Base-by-base conservation (phyloP, 2,888 invertebrate species). In the Tenthredo livida region DNA sequence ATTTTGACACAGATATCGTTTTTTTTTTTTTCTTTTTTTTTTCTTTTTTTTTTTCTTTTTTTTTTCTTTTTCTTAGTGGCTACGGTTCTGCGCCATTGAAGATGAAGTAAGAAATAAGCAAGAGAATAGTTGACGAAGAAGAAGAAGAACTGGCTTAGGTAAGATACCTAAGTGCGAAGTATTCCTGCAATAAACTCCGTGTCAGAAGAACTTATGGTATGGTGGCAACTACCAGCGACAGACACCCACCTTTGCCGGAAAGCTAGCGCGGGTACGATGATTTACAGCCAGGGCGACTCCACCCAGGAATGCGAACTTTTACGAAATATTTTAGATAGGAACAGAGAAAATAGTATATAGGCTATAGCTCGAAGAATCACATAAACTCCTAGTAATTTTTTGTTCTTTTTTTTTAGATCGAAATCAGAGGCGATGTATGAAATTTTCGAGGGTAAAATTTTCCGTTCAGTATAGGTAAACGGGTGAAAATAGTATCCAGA, bases 231-330 rank as follows among this genome's bases (percentile, higher is more conserved):
- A 89, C 89, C 90, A 89, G 84, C 86, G 86, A 88, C 89, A 89
- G 88, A 90, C 90, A 90, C 89, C 90, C 91, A 89, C 90, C 89
- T 87, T 87, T 86, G 80, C 86, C 87, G 87, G 83, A 85, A 86
- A 86, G 87, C 87, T 87, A 86, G 88, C 86, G 86, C 87, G 84
- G 70, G 12, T 78, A 84, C 84, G 84, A 85, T 89, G 89, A 89
- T 89, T 89, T 89, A 89, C 86, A 80, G 82, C 82, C 82, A 82
- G 82, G 82, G 72, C 88, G 90, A 92, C 92, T 93, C 92, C 93
- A 92, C 93, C 93, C 17, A 92, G 92, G 92, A 93, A 93, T 93
- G 92, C 91, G 90, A 90, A 87, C 88, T 88, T 92, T 92, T 91
- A 89, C 91, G 90, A 89, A 90, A 91, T 29, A 77, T 90, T 91